Base-by-base conservation (phyloP, 1,140 invertebrate genomes). In the Heliconius congener region DNA sequence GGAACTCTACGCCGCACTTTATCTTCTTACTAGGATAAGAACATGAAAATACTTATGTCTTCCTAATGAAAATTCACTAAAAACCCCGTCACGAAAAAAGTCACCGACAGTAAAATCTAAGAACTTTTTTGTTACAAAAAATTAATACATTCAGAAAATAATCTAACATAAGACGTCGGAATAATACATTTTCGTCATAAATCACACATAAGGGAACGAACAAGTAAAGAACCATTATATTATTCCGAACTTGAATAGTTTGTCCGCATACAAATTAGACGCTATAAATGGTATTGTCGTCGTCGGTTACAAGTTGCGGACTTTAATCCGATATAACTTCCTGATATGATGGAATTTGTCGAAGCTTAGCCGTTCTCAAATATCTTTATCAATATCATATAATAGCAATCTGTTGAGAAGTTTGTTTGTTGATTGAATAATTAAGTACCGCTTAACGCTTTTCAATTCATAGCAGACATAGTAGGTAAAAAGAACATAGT, bases 261-360 rank as follows among this genome's bases (percentile, higher is more conserved):
- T 57, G 73, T 46, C 23, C 39, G 16, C 57, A 76, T 46, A 76
- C 39, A 42, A 70, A 76, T 76, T 76, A 76, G 74, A 39, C 39
- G 42, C 39, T 52, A 76, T 76, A 46, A 72, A 37, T 46, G n/a
- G 30, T 42, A 76, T 76, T 76, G 60, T 50, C 74, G 74, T 50
- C 57, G 55, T 76, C 74, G 74, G 55, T 76, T 71, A 71, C 74
- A 76, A 76, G 74, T 76, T 76, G 37, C 60, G 57, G 13, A 71
- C 57, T 70, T 76, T 76, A 46, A 76, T 70, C 60, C 66, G 60
- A 66, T 66, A 27, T 66, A 66, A 66, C 60, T 66, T 66, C n/a
- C 60, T 66, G 60, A 16, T 66, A 66, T 66, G 60, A 66, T 66
- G 4, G 60, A 66, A 66, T 66, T 66, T 66, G 60, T 66, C 23